Evolutionary conservation across 2,888 invertebrate species (phyloP), one percentile per base, ranked within the genome.

Genomic region (Pseudoips prasinana): DNA sequence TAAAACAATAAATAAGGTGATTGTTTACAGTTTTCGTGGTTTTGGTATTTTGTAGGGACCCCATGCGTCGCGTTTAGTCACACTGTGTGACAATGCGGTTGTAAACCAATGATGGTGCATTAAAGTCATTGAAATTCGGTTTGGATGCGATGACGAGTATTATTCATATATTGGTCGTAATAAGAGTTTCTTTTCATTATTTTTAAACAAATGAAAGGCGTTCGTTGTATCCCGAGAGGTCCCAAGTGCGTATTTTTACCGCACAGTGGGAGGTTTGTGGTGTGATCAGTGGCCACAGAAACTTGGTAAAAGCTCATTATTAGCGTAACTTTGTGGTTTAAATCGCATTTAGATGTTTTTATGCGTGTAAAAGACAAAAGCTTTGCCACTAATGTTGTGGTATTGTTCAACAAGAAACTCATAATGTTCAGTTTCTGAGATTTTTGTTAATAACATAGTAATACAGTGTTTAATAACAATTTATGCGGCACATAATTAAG

Each of bases 1-100:
- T 87, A 84, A 87, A 87, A 87, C 80, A 84, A 86, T 87, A 84
- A 86, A 86, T 81, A 75, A 73, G 62, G 43, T 52, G 62, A 80
- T 84, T 83, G 84, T 85, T 83, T 82, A 79, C 73, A 66, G 64
- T 73, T 67, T 70, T 76, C 51, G 79, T 75, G 72, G 73, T 70
- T 64, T 64, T 47, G 46, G 33, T 40, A 46, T 57, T 54, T 61
- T 68, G 68, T 63, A 36, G 26, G 60, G 81, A 73, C 82, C 81
- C 81, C 83, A 78, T 79, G 66, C 72, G 74, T 73, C 58, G 68
- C 38, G 54, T 39, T 76, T 75, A 38, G 81, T 65, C 70, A 72
- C 64, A 76, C 62, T 48, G 55, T 40, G 53, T 32, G 46, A 67
- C 59, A 42, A 39, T 53, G n/a, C n/a, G 60, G 49, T 57, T 61